Evolutionary conservation across 2,113 vertebrate species (phyloP), one percentile per base, ranked within the genome.

Genomic region (Takifugu bimaculatus): DNA sequence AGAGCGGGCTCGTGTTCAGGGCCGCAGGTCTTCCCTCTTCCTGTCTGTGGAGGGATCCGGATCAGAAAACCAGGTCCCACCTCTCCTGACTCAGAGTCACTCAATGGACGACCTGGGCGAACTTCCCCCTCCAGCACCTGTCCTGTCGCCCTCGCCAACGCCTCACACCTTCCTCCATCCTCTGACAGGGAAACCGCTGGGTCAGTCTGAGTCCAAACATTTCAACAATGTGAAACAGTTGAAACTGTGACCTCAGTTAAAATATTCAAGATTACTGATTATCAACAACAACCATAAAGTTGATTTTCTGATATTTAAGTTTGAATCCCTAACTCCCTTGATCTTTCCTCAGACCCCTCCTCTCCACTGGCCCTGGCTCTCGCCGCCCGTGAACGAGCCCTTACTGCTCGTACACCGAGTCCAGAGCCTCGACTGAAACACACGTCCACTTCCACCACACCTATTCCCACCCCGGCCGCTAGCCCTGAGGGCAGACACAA

Each of bases 311-410:
- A 20, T 20, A 20, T 20, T 20, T 20, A 20, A 6, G 5, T 32
- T 32, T 32, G 29, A 32, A 32, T 20, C 3, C 29, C 35, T 39
- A 39, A 39, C 13, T 48, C 10, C 14, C 29, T 4, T 29, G 13
- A 28, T 65, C 26, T 64, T 1, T 60, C 55, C 28, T 55, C 63
- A 89, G 96, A 98, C 77, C 97, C 96, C 0, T 95, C 95, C 64
- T 98, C 96, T 2, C 97, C 97, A 13, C 91, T 99, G 72, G 97
- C 97, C 54, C 93, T 99, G 60, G 96, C 97, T 76, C 92, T 99
- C 83, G 97, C 97, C 48, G 97, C 97, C 68, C 90, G 97, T 59
- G 96, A 98, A 79, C 91, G 96, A 79, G 97, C 97, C 1, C 93
- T 99, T 64, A 96, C 95, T 0, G 91, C 93, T 4, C 94, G 97